Base-by-base conservation (phyloP, 2,113 vertebrate species). In the Tachuris rubrigastra region DNA sequence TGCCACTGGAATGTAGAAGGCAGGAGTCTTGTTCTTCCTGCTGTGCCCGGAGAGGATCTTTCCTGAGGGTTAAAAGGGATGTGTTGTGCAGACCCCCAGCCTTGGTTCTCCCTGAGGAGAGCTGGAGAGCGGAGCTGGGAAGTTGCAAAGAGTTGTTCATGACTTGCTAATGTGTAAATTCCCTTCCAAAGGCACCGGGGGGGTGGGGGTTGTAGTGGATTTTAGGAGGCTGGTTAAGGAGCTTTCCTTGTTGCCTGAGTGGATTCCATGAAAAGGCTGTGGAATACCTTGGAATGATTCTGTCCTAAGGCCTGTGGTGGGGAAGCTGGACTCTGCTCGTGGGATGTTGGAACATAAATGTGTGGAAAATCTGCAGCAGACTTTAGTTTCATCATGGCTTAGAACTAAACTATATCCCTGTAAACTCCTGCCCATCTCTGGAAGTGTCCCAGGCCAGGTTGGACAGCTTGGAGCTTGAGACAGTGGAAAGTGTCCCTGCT, bases 261-360 rank as follows among this genome's bases (percentile, higher is more conserved):
- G 19, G 49, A 10, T 35, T 49, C 65, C 21, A 0, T n/a, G 14
- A n/a, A 24, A 66, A 14, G 55, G 8, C 35, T 60, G 28, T 19
- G 46, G 37, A 30, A 5, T 47, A 6, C 8, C 39, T 20, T 12
- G 3, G 24, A 33, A 2, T 12, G 19, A 3, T 1, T 5, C 35
- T 37, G 14, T 20, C 14, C 14, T 3, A 1, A 15, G 52, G 71
- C 5, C 4, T 7, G 39, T 8, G 22, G 27, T n/a, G 4, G n/a
- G 50, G 50, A 10, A 8, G 56, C 14, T 4, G 6, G 39, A 20
- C n/a, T 58, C 60, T 47, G 2, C 13, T 13, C 8, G 1, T 0
- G 0, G 23, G 27, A 0, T 1, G 0, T 9, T 58, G 4, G 27
- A 16, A 15, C 47, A 37, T 4, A 33, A 7, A 6, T 0, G 19